Conservation (phyloP, 2,888 invertebrate species). For the Pollenia labialis region DNA sequence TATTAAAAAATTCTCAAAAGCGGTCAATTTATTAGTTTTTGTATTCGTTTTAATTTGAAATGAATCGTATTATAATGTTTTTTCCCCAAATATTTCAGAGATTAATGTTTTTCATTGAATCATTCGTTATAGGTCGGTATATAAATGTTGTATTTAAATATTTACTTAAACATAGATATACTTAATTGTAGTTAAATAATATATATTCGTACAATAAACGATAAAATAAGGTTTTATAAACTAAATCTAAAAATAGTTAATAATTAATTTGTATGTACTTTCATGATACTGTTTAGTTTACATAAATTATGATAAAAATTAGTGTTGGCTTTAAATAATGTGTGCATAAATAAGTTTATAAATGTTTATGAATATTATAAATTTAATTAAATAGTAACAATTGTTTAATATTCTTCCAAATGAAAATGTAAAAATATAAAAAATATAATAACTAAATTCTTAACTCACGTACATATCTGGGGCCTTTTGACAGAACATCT, state of each 20-base stretch:
- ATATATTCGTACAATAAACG: conserved; percentile 5
- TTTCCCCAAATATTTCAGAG: too few relatives aligned
- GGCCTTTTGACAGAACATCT: too few relatives aligned
- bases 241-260: not conserved
- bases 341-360: conserved; percentile 63
- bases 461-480: too few relatives aligned
- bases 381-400: conserved; percentile 53
- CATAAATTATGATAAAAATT: conserved; percentile 31
- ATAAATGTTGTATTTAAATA: conserved; percentile 64
- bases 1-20: too few relatives aligned
- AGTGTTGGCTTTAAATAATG: conserved; percentile 64
- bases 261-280: not conserved
- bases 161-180: conserved; percentile 29
- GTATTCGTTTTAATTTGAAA: too few relatives aligned
- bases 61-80: too few relatives aligned
- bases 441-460: conserved; percentile 45
- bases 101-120: conserved; percentile 23
- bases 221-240: too few relatives aligned
- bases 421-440: conserved; percentile 53
- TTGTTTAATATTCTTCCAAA: conserved; percentile 65
- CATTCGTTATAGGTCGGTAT: conserved; percentile 47
- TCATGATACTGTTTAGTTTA: conserved; percentile 13
- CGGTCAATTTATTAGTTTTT: too few relatives aligned
- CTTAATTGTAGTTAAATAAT: conserved; percentile 37
- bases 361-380: conserved; percentile 49